phyloP scores from a whole-genome alignment of 2,113 vertebrate species.

The Empidonax traillii region DNA sequence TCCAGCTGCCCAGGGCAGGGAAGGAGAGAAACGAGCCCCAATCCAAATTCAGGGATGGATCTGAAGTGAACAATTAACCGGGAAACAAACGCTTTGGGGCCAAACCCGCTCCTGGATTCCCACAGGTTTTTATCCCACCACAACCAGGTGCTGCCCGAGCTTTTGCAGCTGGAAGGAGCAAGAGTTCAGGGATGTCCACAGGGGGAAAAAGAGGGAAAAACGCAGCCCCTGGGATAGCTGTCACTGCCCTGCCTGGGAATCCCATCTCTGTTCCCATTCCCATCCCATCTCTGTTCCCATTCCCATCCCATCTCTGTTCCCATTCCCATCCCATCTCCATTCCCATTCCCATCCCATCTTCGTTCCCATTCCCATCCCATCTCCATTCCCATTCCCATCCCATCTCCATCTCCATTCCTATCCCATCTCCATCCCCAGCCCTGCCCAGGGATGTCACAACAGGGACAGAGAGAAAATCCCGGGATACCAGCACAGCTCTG shows the following conservation, averaged over 20 bases:
- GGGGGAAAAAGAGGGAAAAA: background rate
- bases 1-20: background rate
- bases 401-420: background rate
- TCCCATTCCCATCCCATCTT: too few relatives aligned
- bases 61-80: background rate
- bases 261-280: background rate
- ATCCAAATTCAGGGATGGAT: background rate
- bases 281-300: too few relatives aligned
- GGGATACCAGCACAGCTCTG: too few relatives aligned
- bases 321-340: too few relatives aligned
- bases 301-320: too few relatives aligned
- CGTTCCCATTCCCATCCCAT: too few relatives aligned
- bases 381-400: background rate
- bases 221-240: accelerated
- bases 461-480: background rate
- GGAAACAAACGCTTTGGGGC: accelerated
- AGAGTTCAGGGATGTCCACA: background rate
- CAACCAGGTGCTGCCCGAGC: background rate
- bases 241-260: background rate
- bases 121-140: background rate
- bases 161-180: background rate
- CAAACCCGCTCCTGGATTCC: background rate
- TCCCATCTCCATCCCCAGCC: background rate
- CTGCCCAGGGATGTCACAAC: background rate
- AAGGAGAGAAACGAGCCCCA: background rate